Base-by-base conservation (phyloP, 2,888 invertebrate genomes). In the Zhuqinia jingwanae region DNA sequence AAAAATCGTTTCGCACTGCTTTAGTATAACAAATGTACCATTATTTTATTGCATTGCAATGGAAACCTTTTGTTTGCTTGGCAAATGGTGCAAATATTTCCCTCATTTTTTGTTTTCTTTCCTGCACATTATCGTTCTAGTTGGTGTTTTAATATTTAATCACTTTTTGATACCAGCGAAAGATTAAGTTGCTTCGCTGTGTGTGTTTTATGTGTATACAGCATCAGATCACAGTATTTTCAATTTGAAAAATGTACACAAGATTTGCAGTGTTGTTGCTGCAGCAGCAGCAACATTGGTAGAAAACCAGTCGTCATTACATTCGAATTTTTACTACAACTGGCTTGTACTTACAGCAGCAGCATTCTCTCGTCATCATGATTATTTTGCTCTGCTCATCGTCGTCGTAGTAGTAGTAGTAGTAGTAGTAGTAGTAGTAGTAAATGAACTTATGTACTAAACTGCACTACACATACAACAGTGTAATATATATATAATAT, bases 221-320 rank as follows among this genome's bases (percentile, higher is more conserved):
- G 8, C 36, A 36, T 36, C 70, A 70, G 45, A 70, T 70, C 47
- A 45, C 47, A 45, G 25, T 25, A 25, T 36, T 70, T 15, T 45
- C 25, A 25, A 68, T 65, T 65, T 36, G 36, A 36, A 36, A 36
- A 42, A 68, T 17, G 65, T 42, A 70, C 47, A 70, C 36, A 22
- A 70, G 45, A 70, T 70, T 2, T 70, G 47, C 45, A 25, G 15
- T 70, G 70, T 47, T 15, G n/a, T 10, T 25, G 25, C 58, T n/a
- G 42, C 20, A 42, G 42, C 17, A 17, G 10, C 20, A 45, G 20
- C n/a, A 68, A 15, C n/a, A 22, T 68, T 42, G n/a, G 47, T 70
- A 70, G 47, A 70, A 70, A 70, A 70, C 70, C 70, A 70, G 70
- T 70, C 70, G 47, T 70, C 70, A 17, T 70, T 70, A 70, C 70